These are phyloP conservation scores for Hydrolagus affinis DNA, from an alignment of 2,113 vertebrate species.

Conservation along the genomic window DNA sequence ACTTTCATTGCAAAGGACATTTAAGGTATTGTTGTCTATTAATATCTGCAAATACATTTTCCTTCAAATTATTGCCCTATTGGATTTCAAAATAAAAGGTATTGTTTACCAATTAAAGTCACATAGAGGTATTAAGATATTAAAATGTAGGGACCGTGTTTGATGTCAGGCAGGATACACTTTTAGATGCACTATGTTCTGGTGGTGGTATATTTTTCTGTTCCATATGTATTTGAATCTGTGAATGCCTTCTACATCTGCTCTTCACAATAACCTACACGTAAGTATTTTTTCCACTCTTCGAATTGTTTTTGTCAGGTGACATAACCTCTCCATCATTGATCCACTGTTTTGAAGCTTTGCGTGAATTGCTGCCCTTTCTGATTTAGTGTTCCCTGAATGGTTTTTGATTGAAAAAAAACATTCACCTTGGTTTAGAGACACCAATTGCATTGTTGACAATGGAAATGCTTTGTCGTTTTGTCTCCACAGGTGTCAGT, in stretches of 20 bases:
- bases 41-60: too few relatives aligned
- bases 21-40: too few relatives aligned
- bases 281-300: not conserved
- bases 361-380: not conserved
- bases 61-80: too few relatives aligned
- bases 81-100: too few relatives aligned
- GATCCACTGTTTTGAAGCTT: not conserved
- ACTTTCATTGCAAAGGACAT: too few relatives aligned
- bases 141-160: not conserved
- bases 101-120: not conserved
- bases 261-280: not conserved
- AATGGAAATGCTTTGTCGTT: not conserved
- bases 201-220: not conserved
- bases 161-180: not conserved
- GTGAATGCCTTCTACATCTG: not conserved
- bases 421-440: not conserved
- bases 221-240: not conserved
- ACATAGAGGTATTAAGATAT: not conserved
- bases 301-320: not conserved
- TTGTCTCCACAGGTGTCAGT: not conserved
- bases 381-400: not conserved
- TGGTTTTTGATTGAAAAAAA: not conserved
- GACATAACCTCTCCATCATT: too few relatives aligned
- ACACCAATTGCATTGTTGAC: not conserved
- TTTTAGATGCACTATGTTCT: too few relatives aligned